A percentile compares a stretch with the other conserved stretches of the same genome.
Evolutionary conservation across 1,140 invertebrate genomes (phyloP).

Genomic region (Leptopilina clavipes): DNA sequence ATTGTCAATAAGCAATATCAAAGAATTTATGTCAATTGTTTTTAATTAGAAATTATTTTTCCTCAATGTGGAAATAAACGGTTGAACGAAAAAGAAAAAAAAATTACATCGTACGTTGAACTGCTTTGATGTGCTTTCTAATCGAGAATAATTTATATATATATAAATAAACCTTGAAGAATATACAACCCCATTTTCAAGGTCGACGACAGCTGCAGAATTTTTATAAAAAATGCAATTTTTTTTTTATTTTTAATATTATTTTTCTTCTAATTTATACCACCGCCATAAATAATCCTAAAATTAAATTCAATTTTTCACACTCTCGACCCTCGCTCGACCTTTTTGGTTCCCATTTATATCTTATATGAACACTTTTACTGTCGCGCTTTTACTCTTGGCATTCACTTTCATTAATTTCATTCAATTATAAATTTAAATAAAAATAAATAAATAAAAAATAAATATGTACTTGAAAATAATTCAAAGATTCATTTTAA

Average conservation of each 20-base stretch:
- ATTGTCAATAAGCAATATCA: neutral
- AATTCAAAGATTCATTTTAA: too few relatives aligned
- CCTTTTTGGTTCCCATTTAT: neutral
- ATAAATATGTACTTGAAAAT: too few relatives aligned
- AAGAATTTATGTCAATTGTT: neutral
- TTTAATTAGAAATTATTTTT: neutral
- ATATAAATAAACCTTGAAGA: slow-evolving; percentile 9
- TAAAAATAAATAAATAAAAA: too few relatives aligned
- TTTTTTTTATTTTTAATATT: neutral
- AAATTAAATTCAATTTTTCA: neutral
- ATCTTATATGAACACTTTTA: neutral
- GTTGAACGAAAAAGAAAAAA: neutral
- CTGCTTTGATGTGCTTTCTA: neutral
- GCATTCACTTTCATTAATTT: neutral
- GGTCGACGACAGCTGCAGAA: slow-evolving; percentile 10
- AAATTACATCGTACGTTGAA: neutral
- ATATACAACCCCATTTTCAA: slow-evolving; percentile 9
- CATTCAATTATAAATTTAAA: too few relatives aligned
- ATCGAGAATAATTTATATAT: neutral
- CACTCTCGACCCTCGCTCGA: neutral
- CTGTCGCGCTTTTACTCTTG: neutral
- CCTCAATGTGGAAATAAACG: neutral
- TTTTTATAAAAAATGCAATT: neutral
- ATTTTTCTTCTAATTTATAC: neutral
- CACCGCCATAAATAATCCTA: neutral